Evolutionary conservation across 1,140 invertebrate species (phyloP), one percentile per base, ranked within the genome.

Genomic region (Formica selysi): DNA sequence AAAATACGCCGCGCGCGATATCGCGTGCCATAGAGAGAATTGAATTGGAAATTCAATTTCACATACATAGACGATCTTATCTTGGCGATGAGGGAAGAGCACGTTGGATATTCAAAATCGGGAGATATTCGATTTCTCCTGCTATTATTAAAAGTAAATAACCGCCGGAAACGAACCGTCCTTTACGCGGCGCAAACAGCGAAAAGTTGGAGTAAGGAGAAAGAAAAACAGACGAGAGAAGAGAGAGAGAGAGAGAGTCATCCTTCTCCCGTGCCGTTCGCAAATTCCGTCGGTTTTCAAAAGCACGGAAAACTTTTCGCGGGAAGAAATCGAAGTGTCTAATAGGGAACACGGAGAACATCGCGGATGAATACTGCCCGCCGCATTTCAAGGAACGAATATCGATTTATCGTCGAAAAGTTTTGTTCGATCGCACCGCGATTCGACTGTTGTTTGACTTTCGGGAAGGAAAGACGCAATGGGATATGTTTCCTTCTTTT

Each of bases 321-420:
- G 26, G 32, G 48, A 16, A 61, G 36, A 81, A 26, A 65, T 36
- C 57, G 41, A 48, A 26, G 57, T 29, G 79, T 83, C 79, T 83
- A 83, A 83, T 83, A 74, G 68, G 54, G 38, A 74, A 83, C 68
- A 61, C 68, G 68, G 4, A 38, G 61, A 83, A 83, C 57, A 83
- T 81, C 67, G 51, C 32, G 79, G 67, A 81, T 81, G 67, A 81
- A 81, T 81, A 81, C 51, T 73, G 54, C 19, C 54, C 26, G 79
- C 38, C 67, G 54, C 79, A 74, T 64, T 61, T 81, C 70, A 73
- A 79, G 68, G 59, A 62, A 71, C 83, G 70, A 71, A 76, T 44
- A 84, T 78, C 86, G 73, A 86, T 86, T 85, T 65, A 70, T 65
- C 87, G 59, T 68, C 83, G 44, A 36, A 85, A 88, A 87, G 68